Conservation (phyloP, 2,888 invertebrate species). For the Nezara viridula region DNA sequence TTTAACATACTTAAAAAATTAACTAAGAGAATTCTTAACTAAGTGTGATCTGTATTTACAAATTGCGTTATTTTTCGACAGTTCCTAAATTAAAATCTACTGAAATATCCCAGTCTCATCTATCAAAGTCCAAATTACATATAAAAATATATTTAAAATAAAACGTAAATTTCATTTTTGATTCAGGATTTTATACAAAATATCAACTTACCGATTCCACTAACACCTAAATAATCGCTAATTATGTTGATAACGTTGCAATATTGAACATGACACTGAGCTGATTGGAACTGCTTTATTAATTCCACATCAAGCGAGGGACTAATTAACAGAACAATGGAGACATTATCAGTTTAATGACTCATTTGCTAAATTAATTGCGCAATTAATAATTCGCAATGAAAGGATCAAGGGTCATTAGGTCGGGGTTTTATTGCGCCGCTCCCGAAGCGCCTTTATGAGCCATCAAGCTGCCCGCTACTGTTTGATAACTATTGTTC, state of each 20-base stretch:
- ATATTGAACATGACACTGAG: neutral
- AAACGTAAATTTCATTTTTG: too few species aligned
- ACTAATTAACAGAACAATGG: slow-evolving; percentile 33
- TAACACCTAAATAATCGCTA: neutral
- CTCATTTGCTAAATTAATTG: slow-evolving; percentile 15
- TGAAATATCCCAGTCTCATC: too few species aligned
- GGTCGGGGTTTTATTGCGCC: neutral
- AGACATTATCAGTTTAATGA: slow-evolving; percentile 34
- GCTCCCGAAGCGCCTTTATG: slow-evolving; percentile 32
- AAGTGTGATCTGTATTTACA: too few species aligned
- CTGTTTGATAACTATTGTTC: slow-evolving; percentile 36
- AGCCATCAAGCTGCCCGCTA: slow-evolving; percentile 25
- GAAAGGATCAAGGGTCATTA: slow-evolving; percentile 37
- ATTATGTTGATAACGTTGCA: neutral
- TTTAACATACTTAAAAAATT: too few species aligned
- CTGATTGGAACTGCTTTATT: neutral
- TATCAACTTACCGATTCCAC: neutral
- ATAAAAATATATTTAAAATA: too few species aligned
- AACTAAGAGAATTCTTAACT: too few species aligned
- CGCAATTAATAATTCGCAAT: slow-evolving; percentile 35
- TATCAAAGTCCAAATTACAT: too few species aligned
- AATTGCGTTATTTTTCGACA: too few species aligned
- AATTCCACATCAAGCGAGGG: neutral
- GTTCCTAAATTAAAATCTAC: too few species aligned
- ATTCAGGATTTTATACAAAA: neutral